phyloP scores from a whole-genome alignment of 2,797 vertebrate species.

The Buceros bicornis region DNA sequence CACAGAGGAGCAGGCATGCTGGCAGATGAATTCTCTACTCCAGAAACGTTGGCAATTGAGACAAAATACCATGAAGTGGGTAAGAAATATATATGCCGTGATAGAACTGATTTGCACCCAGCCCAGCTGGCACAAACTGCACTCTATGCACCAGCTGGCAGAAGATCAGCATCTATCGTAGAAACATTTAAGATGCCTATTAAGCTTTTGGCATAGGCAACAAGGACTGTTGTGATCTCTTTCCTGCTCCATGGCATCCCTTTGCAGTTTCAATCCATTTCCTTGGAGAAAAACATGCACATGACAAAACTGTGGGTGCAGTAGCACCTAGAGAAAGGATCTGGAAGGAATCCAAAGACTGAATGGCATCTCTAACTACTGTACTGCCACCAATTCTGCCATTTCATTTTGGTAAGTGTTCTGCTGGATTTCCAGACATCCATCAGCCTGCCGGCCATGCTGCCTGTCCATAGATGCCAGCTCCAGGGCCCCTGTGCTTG shows the following conservation, averaged over 20 bases:
- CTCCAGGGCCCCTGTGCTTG: background rate
- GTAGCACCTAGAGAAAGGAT: background rate
- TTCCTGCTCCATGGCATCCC: background rate
- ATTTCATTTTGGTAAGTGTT: accelerated
- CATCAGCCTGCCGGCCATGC: background rate
- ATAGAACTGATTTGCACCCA: background rate
- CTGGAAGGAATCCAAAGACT: background rate
- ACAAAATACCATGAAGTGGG: conserved; percentile 20
- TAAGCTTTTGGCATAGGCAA: background rate
- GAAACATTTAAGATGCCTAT: conserved; percentile 9
- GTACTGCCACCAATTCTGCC: background rate
- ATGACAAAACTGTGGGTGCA: background rate
- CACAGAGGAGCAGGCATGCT: background rate
- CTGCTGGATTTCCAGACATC: background rate
- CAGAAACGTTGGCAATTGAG: conserved; percentile 6
- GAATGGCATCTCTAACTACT: background rate
- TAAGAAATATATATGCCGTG: conserved; percentile 12
- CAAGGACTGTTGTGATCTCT: background rate
- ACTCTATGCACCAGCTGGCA: conserved; percentile 6
- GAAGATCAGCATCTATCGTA: background rate
- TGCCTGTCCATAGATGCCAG: background rate
- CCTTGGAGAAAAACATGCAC: background rate
- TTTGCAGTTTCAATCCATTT: background rate
- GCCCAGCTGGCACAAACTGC: background rate
- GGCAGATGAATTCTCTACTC: conserved; percentile 21